Evolutionary conservation across 2,113 vertebrate species (phyloP), one percentile per base, ranked within the genome.

Genomic region (Platichthys stellatus): DNA sequence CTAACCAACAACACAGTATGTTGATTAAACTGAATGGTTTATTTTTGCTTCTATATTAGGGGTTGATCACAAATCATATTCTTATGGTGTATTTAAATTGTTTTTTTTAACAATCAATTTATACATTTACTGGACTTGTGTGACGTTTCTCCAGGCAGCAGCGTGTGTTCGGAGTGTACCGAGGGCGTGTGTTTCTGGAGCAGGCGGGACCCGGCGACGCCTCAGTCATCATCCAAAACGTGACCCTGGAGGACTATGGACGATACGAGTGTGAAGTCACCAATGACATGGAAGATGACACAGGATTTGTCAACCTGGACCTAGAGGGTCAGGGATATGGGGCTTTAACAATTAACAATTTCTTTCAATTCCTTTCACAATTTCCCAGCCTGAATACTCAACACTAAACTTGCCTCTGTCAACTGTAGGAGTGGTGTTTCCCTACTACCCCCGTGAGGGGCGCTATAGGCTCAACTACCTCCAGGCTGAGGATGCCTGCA

Each of bases 211-310:
- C 85, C 0, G 96, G 96, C 0, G 98, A 99, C 0, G 97, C 97
- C 24, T 99, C 97, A 0, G 93, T 99, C 75, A 92, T 98, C 86
- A 96, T 99, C 87, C 96, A 96, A 59, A 97, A 99, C 31, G 93
- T 99, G 70, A 98, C 97, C 2, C 94, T 99, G 69, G 95, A 97
- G 82, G 98, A 99, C 88, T 97, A 98, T 0, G 97, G 98, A 2
- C 96, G 96, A 81, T 99, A 98, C 0, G 97, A 98, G 88, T 99
- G 98, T 10, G 97, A 99, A 85, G 97, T 99, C 88, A 98, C 97
- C 73, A 95, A 98, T 1, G 97, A 98, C 90, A 94, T 99, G 59
- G 97, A 99, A 71, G 97, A 99, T 0, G 97, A 98, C 74, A 95
- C 95, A 0, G 98, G 97, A 65, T 95, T 97, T 87, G 97, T 99